phyloP scores from a whole-genome alignment of 2,888 invertebrate species.

The Epistrophe eligans region DNA sequence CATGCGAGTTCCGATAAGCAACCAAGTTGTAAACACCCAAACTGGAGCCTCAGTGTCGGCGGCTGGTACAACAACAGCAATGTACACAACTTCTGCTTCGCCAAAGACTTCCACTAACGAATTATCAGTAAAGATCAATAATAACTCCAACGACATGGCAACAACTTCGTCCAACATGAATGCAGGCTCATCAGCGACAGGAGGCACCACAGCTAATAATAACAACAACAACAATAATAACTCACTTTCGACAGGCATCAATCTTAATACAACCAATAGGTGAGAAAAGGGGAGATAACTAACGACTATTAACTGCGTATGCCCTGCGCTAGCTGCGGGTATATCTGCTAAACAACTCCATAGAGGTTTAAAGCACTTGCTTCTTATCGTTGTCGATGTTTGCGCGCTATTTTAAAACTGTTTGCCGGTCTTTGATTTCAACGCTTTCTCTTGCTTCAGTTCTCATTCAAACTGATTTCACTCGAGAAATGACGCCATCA shows the following conservation, averaged over 20 bases:
- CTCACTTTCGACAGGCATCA: slow-evolving; percentile 73
- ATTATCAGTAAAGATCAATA: slow-evolving; percentile 63
- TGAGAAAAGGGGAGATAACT: slow-evolving; percentile 84
- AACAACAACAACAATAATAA: slow-evolving; percentile 47
- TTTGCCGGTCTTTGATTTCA: slow-evolving; percentile 60
- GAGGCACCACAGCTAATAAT: slow-evolving; percentile 77
- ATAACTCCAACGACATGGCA: slow-evolving; percentile 77
- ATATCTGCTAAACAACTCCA: slow-evolving; percentile 72
- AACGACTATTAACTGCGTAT: slow-evolving; percentile 76
- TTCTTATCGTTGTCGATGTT: slow-evolving; percentile 72
- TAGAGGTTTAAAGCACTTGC: slow-evolving; percentile 72
- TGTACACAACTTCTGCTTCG: slow-evolving; percentile 76
- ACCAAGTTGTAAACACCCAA: slow-evolving; percentile 73
- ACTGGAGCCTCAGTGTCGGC: slow-evolving; percentile 73
- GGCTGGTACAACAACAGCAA: slow-evolving; percentile 68
- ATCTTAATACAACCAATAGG: slow-evolving; percentile 83
- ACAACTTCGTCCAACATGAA: slow-evolving; percentile 78
- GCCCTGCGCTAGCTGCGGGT: slow-evolving; percentile 68
- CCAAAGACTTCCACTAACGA: slow-evolving; percentile 70
- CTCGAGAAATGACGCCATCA: slow-evolving; percentile 48
- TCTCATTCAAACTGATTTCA: slow-evolving; percentile 12
- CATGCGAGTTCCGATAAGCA: slow-evolving; percentile 79
- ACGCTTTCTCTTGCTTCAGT: slow-evolving; percentile 58
- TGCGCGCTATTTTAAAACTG: slow-evolving; percentile 69
- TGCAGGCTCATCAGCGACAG: slow-evolving; percentile 66